Conservation (phyloP, 2,888 invertebrate species). For the Cylindroiulus punctatus region DNA sequence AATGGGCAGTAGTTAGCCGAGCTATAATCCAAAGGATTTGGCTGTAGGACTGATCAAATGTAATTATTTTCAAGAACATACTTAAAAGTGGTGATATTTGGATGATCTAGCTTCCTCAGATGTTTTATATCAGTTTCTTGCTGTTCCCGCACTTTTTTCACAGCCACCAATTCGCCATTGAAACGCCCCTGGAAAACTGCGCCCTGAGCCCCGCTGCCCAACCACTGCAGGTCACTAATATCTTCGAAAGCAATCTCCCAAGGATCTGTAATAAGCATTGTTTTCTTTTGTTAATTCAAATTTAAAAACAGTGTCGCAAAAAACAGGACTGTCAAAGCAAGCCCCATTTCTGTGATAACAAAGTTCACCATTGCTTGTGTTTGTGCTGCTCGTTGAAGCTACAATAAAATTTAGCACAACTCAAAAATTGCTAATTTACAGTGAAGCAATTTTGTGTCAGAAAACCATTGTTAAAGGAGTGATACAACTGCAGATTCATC, state of each 20-base stretch:
- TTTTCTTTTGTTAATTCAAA: neutral
- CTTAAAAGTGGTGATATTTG: conserved; percentile 66
- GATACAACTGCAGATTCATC: too few relatives aligned
- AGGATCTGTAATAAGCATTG: conserved; percentile 72
- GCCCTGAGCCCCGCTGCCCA: conserved; percentile 96
- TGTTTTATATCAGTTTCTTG: conserved; percentile 79
- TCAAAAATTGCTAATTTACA: too few relatives aligned
- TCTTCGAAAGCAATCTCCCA: conserved; percentile 96
- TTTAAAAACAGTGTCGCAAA: too few relatives aligned
- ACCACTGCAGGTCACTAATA: conserved; percentile 86
- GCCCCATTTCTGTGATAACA: too few relatives aligned
- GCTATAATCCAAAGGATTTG: neutral
- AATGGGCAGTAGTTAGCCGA: neutral
- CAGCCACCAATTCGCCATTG: conserved; percentile 82
- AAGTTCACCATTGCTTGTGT: too few relatives aligned
- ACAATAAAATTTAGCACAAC: too few relatives aligned
- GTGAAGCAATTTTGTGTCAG: too few relatives aligned
- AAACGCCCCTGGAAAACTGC: conserved; percentile 90
- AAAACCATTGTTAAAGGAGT: too few relatives aligned
- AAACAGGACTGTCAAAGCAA: too few relatives aligned
- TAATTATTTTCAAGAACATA: conserved; percentile 64
- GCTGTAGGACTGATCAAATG: neutral
- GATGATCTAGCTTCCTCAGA: conserved; percentile 69
- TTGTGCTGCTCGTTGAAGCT: too few relatives aligned
- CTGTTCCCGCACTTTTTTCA: conserved; percentile 93